Evolutionary conservation across 1,140 invertebrate species (phyloP).

Genomic region (Pseudomyrmex pallidus): DNA sequence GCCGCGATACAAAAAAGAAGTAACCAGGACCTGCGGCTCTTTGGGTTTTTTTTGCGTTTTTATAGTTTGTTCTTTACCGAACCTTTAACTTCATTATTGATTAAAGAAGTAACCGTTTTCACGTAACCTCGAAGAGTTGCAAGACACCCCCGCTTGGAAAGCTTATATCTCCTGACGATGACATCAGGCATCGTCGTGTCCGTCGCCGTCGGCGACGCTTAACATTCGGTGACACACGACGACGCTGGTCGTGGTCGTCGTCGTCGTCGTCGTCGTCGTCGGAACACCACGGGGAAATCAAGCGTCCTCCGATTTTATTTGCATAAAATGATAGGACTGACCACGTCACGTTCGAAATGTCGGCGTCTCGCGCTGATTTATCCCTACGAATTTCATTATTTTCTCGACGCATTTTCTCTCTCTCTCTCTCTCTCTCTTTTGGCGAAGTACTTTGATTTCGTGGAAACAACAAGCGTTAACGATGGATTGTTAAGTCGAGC

Average conservation of each 20-base stretch:
- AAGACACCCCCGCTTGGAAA: not conserved
- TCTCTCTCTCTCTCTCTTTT: not conserved
- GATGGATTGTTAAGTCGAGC: slow-evolving; percentile 61
- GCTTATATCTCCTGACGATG: slow-evolving; percentile 37
- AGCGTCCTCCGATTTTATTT: slow-evolving; percentile 83
- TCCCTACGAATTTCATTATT: slow-evolving; percentile 72
- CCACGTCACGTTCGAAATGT: slow-evolving; percentile 78
- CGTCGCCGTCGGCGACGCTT: not conserved
- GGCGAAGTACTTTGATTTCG: slow-evolving; percentile 30
- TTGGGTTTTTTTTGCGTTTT: no score
- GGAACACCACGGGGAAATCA: slow-evolving; percentile 84
- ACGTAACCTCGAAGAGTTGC: slow-evolving; percentile 1
- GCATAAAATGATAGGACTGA: slow-evolving; percentile 85
- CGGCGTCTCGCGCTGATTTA: slow-evolving; percentile 66
- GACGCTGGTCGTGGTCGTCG: slow-evolving; percentile 17
- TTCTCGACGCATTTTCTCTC: not conserved
- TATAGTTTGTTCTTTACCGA: no score
- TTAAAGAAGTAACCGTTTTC: not conserved
- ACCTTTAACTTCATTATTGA: no score
- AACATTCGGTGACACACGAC: not conserved
- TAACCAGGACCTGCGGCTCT: no score
- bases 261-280: slow-evolving; percentile 12
- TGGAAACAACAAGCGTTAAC: slow-evolving; percentile 56
- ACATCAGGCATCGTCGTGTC: slow-evolving; percentile 25
- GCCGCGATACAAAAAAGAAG: no score